Conservation (phyloP, 2,888 invertebrate species). For the Patella ulyssiponensis region DNA sequence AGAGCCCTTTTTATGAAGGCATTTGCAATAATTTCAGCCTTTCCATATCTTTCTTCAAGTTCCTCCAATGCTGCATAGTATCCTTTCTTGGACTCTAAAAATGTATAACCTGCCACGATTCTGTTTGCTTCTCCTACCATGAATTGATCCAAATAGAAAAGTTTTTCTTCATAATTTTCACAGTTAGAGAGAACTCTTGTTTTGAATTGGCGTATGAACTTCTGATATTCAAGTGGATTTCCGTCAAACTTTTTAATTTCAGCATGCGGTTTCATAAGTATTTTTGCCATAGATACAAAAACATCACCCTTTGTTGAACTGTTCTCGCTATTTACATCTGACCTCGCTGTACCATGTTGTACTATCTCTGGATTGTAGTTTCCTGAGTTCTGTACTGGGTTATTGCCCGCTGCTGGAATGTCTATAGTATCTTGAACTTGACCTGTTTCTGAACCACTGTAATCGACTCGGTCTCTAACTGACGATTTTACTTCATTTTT, state of each 20-base stretch:
- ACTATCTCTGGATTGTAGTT: not conserved
- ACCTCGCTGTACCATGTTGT: not conserved
- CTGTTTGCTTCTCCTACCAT: slow-evolving; percentile 16
- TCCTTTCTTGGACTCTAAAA: not conserved
- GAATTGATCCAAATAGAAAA: slow-evolving; percentile 23
- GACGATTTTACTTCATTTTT: no score
- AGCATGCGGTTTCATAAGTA: slow-evolving; percentile 25
- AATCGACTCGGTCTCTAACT: no score
- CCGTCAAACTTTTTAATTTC: slow-evolving; percentile 36
- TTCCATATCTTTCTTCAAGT: slow-evolving; percentile 18
- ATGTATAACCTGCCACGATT: slow-evolving; percentile 11
- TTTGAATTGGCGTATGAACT: slow-evolving; percentile 27
- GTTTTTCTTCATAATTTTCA: slow-evolving; percentile 10
- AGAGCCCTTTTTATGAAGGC: slow-evolving; percentile 20
- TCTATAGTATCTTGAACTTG: no score
- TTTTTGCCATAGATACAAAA: not conserved
- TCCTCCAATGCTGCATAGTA: slow-evolving; percentile 11
- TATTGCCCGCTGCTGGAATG: no score
- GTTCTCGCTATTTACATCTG: not conserved
- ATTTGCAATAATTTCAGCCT: slow-evolving; percentile 13
- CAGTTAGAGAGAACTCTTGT: slow-evolving; percentile 18
- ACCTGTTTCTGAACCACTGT: no score
- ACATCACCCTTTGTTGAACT: not conserved
- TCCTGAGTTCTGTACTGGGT: no score
- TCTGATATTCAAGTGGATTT: slow-evolving; percentile 29